Base-by-base conservation (phyloP, 2,797 vertebrate species). In the Phyllotis vaccarum region DNA sequence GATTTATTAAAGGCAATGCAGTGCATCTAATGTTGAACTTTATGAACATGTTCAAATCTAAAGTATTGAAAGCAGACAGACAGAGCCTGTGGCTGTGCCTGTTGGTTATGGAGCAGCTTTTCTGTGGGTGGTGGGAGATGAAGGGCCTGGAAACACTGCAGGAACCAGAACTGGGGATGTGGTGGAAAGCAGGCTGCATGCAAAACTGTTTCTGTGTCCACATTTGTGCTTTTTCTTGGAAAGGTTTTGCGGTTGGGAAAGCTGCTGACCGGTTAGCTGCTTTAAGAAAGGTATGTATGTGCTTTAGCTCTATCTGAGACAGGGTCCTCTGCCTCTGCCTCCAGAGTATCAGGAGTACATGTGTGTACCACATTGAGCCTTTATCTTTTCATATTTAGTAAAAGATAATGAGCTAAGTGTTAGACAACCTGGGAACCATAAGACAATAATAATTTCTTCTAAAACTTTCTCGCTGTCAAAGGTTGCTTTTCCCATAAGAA, bases 231-330 rank as follows among this genome's bases (percentile, higher is more conserved):
- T 89, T 95, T 97, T 72, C 14, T 96, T 96, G 96, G 91, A 13
- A 98, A 99, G 99, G 99, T 76, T 99, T 99, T 98, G 99, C 99
- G 0, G 0, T 99, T 97, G 99, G 99, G 62, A 99, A 99, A 97
- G 99, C 99, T 78, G 79, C 98, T 60, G 99, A 99, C 94, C 98
- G 99, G 97, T 93, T 19, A 10, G 98, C 98, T 0, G 99, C 99
- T 66, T 98, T 99, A 88, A 99, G 99, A 98, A 99, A 99, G 97
- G 99, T 99, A 98, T 0, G 99, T 99, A 98, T 0, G 98, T 98
- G 24, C 29, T 40, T 21, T 52, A 22, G 60, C 8, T 37, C 75
- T 78, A 21, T 34, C 22, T 76, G 37, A 60, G 56, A 24, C 40
- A 7, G 22, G 31, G 43, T 52, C n/a, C 24, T 60, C 52, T 58